Conservation (phyloP, 2,797 vertebrate species). For the Sylvia borin region DNA sequence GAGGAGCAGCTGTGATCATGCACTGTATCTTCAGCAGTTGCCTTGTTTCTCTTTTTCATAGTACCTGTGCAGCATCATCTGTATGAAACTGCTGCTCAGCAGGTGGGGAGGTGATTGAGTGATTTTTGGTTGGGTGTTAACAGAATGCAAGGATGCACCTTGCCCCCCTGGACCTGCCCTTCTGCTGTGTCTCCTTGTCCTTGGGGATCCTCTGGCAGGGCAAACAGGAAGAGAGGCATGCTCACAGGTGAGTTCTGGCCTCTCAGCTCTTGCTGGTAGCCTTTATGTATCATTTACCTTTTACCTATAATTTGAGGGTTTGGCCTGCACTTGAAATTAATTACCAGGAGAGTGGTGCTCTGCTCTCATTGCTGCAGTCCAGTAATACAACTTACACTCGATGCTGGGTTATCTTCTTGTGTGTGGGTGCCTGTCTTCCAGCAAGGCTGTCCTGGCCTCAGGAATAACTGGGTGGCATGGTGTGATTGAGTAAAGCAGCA, state of each 20-base stretch:
- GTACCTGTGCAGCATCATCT: neutral
- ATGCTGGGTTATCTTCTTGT: neutral
- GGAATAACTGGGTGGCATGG: neutral
- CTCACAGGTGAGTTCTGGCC: neutral
- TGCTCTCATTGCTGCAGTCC: neutral
- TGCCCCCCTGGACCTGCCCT: neutral
- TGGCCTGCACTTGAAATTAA: neutral
- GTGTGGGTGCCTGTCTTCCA: neutral
- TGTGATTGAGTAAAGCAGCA: neutral
- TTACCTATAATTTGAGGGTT: neutral
- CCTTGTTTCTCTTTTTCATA: neutral
- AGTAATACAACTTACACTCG: accelerated
- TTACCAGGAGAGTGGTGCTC: neutral
- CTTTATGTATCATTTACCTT: neutral
- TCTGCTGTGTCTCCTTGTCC: neutral
- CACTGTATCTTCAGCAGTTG: neutral
- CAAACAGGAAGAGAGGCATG: neutral
- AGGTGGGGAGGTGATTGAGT: neutral
- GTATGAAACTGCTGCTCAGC: neutral
- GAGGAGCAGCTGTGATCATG: neutral
- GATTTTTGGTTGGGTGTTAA: neutral
- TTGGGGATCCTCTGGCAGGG: neutral
- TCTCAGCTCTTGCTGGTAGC: neutral
- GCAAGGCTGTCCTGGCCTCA: neutral
- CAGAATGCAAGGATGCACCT: neutral